These are phyloP conservation scores for Scaptomyza caliginosa DNA, from an alignment of 2,888 invertebrate genomes.

Conservation along the genomic window DNA sequence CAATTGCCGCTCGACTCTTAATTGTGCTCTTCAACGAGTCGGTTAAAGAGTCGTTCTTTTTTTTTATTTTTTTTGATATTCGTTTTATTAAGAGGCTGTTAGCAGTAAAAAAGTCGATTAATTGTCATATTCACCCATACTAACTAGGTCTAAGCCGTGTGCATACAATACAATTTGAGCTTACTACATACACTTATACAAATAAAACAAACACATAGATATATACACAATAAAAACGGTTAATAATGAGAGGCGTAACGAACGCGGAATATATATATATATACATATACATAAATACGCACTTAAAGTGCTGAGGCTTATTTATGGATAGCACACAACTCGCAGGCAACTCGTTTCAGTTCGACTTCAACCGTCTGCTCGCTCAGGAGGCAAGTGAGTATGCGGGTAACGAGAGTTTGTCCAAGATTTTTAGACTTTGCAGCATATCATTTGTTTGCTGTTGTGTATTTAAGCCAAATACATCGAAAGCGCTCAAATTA, in stretches of 20 bases:
- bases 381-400: conserved; percentile 69
- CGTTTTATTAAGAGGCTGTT: conserved; percentile 36
- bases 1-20: conserved; percentile 4
- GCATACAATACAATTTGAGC: neutral
- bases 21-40: conserved; percentile 8
- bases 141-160: conserved; percentile 6
- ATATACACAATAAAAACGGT: conserved; percentile 7
- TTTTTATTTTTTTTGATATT: conserved; percentile 4
- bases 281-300: too few species aligned
- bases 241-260: conserved; percentile 25
- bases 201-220: conserved; percentile 14
- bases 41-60: conserved; percentile 1
- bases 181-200: conserved; percentile 18
- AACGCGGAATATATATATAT: conserved; percentile 42
- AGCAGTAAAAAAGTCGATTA: conserved; percentile 8
- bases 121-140: conserved; percentile 19
- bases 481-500: conserved; percentile 86
- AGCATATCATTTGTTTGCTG: conserved; percentile 84
- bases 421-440: conserved; percentile 68
- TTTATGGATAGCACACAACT: conserved; percentile 9
- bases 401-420: conserved; percentile 59
- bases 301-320: conserved; percentile 47
- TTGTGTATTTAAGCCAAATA: conserved; percentile 86
- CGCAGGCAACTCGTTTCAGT: conserved; percentile 37
- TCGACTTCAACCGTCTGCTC: conserved; percentile 12